A percentile compares a stretch with the other conserved stretches of the same genome.
phyloP scores from a whole-genome alignment of 1,140 invertebrate species.

The Conus betulinus region DNA sequence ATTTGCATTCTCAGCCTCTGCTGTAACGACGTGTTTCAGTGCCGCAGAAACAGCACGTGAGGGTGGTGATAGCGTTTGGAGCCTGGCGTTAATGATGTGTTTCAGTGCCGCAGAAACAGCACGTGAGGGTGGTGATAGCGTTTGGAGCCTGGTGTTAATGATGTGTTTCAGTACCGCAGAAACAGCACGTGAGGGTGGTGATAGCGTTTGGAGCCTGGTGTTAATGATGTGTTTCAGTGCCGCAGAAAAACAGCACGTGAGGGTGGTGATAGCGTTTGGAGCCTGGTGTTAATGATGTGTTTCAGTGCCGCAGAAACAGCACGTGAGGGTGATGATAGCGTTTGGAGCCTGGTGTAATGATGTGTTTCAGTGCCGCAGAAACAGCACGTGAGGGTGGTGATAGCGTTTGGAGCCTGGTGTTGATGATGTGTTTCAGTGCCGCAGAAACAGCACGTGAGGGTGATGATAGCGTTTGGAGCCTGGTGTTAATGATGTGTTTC shows the following conservation, averaged over 20 bases:
- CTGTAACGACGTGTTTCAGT: too few relatives aligned
- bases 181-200: conserved; percentile 77
- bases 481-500: conserved; percentile 81
- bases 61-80: too few relatives aligned
- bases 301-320: conserved; percentile 81
- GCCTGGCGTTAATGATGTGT: too few relatives aligned
- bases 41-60: too few relatives aligned
- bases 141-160: too few relatives aligned
- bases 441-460: conserved; percentile 70
- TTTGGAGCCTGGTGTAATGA: conserved; percentile 86
- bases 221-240: conserved; percentile 80
- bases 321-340: conserved; percentile 81
- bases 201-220: conserved; percentile 92
- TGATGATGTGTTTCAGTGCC: conserved; percentile 80
- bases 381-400: conserved; percentile 77
- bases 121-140: too few relatives aligned
- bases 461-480: conserved; percentile 86
- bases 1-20: too few relatives aligned
- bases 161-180: conserved; percentile 42
- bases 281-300: conserved; percentile 19
- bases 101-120: too few relatives aligned
- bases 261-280: conserved; percentile 65
- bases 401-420: conserved; percentile 93
- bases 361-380: conserved; percentile 81
- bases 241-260: conserved; percentile 68